phyloP scores from a whole-genome alignment of 2,797 vertebrate species.

The Denticeps clupeoides region DNA sequence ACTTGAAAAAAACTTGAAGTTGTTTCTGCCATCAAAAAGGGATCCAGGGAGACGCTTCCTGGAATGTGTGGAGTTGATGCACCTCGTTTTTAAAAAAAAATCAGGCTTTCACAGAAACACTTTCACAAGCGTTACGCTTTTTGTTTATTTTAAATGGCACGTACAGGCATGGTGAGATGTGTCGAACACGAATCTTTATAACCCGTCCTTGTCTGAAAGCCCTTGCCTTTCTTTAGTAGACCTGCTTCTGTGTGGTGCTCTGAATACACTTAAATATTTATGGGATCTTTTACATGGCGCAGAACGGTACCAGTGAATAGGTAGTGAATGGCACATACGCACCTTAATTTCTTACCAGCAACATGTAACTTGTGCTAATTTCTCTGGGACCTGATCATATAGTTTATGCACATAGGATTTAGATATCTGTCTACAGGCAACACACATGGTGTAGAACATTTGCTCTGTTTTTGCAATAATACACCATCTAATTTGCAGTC shows the following conservation, averaged over 20 bases:
- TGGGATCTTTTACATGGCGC: not conserved
- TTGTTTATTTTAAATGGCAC: conserved; percentile 35
- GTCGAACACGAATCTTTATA: conserved; percentile 16
- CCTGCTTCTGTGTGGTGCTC: not conserved
- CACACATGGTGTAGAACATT: too few relatives aligned
- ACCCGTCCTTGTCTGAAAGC: too few relatives aligned
- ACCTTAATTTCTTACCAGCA: conserved; percentile 14
- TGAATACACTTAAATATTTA: too few relatives aligned
- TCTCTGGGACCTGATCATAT: not conserved
- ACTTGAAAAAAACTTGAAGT: conserved; percentile 35
- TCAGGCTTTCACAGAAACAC: conserved; percentile 32
- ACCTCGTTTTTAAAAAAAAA: conserved; percentile 17
- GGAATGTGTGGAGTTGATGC: conserved; percentile 12
- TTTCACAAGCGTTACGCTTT: conserved; percentile 38
- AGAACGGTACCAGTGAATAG: not conserved
- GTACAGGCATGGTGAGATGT: conserved; percentile 18
- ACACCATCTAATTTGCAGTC: too few relatives aligned
- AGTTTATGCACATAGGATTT: too few relatives aligned
- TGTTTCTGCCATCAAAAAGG: conserved; percentile 29
- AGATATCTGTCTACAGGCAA: too few relatives aligned
- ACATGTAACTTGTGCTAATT: not conserved
- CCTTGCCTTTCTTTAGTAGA: too few relatives aligned
- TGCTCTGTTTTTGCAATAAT: too few relatives aligned
- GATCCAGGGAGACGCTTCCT: conserved; percentile 20
- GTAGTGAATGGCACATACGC: conserved; percentile 9